phyloP scores from a whole-genome alignment of 2,888 invertebrate species.

The Noctua fimbriata region DNA sequence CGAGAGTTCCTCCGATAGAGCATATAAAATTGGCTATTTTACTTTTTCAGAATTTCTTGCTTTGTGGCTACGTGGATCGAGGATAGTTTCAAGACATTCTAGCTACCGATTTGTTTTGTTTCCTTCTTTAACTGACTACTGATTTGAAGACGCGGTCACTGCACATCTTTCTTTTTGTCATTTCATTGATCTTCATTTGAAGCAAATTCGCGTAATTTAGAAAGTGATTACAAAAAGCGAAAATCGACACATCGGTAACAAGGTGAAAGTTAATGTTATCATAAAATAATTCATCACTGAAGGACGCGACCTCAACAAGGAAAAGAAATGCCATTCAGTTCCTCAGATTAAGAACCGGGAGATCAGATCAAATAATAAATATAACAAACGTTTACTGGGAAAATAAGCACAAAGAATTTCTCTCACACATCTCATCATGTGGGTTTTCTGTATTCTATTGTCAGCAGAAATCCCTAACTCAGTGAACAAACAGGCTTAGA shows the following conservation, averaged over 20 bases:
- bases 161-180: background rate
- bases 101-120: background rate
- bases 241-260: conserved; percentile 17
- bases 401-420: conserved; percentile 59
- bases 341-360: conserved; percentile 34
- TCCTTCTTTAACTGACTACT: background rate
- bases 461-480: conserved; percentile 63
- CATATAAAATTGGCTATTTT: conserved; percentile 25
- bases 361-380: conserved; percentile 51
- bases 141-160: background rate
- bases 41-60: conserved; percentile 1
- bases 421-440: conserved; percentile 48
- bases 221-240: conserved; percentile 15
- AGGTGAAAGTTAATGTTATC: conserved; percentile 2
- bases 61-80: background rate
- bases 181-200: conserved; percentile 15
- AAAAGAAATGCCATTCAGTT: conserved; percentile 34
- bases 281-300: conserved; percentile 9
- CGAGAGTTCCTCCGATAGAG: background rate
- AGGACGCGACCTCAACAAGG: background rate
- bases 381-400: conserved; percentile 53
- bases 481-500: conserved; percentile 60
- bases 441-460: conserved; percentile 62
- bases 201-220: conserved; percentile 21
- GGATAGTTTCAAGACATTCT: background rate